A percentile compares a stretch with the other conserved stretches of the same genome.
phyloP scores from a whole-genome alignment of 2,113 vertebrate genomes.

The Struthidea cinerea region DNA sequence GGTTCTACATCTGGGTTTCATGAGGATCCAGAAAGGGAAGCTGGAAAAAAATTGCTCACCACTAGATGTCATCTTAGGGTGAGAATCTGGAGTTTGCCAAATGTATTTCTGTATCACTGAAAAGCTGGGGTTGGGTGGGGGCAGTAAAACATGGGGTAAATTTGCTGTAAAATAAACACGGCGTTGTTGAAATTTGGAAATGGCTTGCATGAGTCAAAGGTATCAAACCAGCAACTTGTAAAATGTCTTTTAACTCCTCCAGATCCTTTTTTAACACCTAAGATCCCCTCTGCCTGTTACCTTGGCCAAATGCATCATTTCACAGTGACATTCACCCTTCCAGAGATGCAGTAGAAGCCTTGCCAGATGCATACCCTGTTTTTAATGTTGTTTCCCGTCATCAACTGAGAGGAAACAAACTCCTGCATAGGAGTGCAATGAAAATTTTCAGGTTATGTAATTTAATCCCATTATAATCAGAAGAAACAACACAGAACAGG shows the following conservation, averaged over 20 bases:
- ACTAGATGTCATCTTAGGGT: conserved; percentile 25
- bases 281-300: background rate
- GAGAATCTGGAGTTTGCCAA: background rate
- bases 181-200: background rate
- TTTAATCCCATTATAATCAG: background rate
- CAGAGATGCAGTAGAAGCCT: background rate
- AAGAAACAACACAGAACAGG: background rate
- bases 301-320: background rate
- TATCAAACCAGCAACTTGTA: background rate
- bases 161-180: background rate
- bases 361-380: background rate
- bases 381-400: background rate
- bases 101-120: background rate
- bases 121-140: background rate
- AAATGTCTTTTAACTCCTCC: background rate
- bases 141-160: background rate
- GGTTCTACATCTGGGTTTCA: background rate
- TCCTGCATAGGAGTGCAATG: background rate
- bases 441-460: background rate
- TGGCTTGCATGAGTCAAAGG: background rate
- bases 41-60: background rate
- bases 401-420: background rate
- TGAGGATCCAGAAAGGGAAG: background rate
- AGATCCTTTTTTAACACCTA: background rate
- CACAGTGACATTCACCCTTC: background rate